phyloP scores from a whole-genome alignment of 2,113 vertebrate genomes.

The Lycaon pictus region DNA sequence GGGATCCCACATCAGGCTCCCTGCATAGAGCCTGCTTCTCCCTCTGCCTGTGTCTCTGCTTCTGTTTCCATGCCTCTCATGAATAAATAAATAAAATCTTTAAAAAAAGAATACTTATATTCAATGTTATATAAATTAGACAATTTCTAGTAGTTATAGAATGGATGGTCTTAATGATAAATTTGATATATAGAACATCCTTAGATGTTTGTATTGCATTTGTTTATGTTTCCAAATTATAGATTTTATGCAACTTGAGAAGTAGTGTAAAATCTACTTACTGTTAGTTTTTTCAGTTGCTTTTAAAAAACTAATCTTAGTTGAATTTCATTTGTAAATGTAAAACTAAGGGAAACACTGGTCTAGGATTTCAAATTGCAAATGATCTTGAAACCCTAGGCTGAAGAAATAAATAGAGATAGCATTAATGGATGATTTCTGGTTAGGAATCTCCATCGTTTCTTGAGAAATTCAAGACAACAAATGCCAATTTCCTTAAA shows the following conservation, averaged over 20 bases:
- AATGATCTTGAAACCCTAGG: constrained; percentile 31
- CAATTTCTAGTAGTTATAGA: background rate
- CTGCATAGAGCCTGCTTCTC: too few relatives aligned
- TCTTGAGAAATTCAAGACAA: constrained; percentile 57
- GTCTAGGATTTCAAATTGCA: constrained; percentile 4
- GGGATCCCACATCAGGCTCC: too few relatives aligned
- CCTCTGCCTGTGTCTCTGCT: too few relatives aligned
- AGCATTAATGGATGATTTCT: background rate
- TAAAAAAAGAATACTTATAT: background rate
- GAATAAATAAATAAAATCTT: too few relatives aligned
- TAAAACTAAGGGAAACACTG: constrained; percentile 60
- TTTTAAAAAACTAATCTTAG: constrained; percentile 11
- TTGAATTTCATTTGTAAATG: constrained; percentile 66
- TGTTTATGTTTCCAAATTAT: background rate
- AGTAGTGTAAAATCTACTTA: background rate
- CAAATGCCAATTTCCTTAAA: constrained; percentile 41
- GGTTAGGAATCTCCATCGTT: constrained; percentile 47
- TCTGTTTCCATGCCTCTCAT: too few relatives aligned
- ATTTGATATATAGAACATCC: background rate
- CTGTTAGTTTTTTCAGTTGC: background rate
- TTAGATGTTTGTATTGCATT: constrained; percentile 24
- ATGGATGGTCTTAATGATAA: background rate
- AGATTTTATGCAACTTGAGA: constrained; percentile 41
- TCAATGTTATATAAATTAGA: background rate
- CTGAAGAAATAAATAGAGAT: constrained; percentile 49